Base-by-base conservation (phyloP, 2,888 invertebrate species). In the Ophraella communa region DNA sequence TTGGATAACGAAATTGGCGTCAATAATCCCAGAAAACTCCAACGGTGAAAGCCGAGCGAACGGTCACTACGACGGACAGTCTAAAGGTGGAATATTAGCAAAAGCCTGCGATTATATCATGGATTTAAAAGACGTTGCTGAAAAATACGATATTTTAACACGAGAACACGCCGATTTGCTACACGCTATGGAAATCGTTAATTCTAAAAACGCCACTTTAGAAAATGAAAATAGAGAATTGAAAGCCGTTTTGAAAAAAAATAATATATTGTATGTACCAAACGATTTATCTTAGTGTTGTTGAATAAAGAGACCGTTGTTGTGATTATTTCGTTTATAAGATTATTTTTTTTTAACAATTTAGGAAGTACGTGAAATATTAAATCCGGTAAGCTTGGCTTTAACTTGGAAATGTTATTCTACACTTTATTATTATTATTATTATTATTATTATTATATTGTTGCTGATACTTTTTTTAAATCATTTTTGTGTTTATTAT, bases 81-180 rank as follows among this genome's bases (percentile, higher is more conserved):
- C 96, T 78, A 98, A 98, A 85, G 96, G 97, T 14, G 96, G 95
- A 62, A 96, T 97, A 74, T 83, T 98, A 73, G 94, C 96, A 4
- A 97, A 96, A 83, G 96, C 97, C 0, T 97, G 96, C 81, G 96
- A 97, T 79, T 94, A 97, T 81, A 96, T 98, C 69, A 87, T 88
- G 62, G 94, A 95, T 76, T 86, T 97, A 70, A 89, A 93, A 65
- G 87, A 88, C 51, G 89, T 89, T 69, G 91, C 94, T 80, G 88
- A 89, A 74, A 90, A 91, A 84, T 87, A 89, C 79, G 84, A 86
- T 7, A 86, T 87, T 30, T 86, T 84, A 74, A 74, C 79, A 23
- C 81, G 80, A 64, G 93, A 94, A 71, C 90, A 91, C 70, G 92
- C 93, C 74, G 88, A 90, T 74, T 82, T 93, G 8, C 84, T 87